Evolutionary conservation across 2,113 vertebrate genomes (phyloP).

Genomic region (Progne subis): DNA sequence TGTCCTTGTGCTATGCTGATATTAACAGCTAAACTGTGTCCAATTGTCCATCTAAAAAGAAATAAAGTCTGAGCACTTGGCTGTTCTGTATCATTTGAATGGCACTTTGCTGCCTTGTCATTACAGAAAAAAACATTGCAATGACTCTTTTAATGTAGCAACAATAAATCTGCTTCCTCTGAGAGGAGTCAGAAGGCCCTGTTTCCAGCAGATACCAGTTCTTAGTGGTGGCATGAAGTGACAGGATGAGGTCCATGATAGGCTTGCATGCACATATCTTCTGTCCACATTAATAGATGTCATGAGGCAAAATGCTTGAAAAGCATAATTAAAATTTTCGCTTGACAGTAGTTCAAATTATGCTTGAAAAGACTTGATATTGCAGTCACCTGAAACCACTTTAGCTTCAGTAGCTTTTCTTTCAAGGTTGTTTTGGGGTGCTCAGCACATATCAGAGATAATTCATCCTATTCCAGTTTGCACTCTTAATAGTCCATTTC

Average conservation of each 20-base stretch:
- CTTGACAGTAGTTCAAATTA: neutral
- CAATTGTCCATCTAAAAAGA: neutral
- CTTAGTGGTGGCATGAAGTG: neutral
- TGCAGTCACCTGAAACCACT: neutral
- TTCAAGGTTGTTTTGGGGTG: neutral
- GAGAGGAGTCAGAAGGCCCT: neutral
- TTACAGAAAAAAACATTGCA: neutral
- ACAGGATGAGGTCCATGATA: neutral
- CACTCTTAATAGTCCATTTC: neutral
- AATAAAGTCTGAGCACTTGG: neutral
- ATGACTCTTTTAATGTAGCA: neutral
- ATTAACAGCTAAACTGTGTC: neutral
- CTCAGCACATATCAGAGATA: neutral
- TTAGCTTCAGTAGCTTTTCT: neutral
- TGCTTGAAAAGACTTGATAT: neutral
- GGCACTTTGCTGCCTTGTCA: neutral
- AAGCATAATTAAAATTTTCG: neutral
- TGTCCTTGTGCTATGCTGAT: neutral
- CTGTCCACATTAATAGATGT: neutral
- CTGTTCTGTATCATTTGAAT: neutral
- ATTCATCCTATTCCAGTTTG: neutral
- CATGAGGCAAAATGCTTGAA: neutral
- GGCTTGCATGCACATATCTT: neutral
- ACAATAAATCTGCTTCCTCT: neutral
- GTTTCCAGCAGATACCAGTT: neutral